Evolutionary conservation across 2,113 vertebrate genomes (phyloP), one percentile per base, ranked within the genome.

Genomic region (Eurypyga helias): DNA sequence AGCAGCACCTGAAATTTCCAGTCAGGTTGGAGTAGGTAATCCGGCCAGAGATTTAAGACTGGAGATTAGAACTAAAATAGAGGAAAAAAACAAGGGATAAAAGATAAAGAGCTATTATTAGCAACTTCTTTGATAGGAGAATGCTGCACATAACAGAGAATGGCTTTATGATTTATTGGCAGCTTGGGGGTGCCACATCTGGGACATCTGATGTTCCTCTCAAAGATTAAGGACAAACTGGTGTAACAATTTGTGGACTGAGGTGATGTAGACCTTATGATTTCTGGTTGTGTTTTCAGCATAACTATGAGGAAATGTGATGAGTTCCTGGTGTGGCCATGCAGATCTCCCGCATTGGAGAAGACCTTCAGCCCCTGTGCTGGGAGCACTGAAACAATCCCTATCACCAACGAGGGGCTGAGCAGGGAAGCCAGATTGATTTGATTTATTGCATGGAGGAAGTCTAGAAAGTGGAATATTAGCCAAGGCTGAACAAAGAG

Each of bases 391-490:
- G 31, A 21, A 78, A 20, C 31, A 33, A 36, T 14, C 54, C 72
- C 67, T 33, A 2, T 1, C n/a, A 1, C 31, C 55, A 62, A 3
- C 2, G 0, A 71, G 43, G 38, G 17, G 43, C 52, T 60, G 86
- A 62, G 60, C 81, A 36, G 70, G 65, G 84, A 75, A 87, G 38
- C 11, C 95, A 91, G 65, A 60, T 5, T 79, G 82, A 62, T 61
- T 87, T 79, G 38, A 94, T 91, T 96, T 79, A 55, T 79, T 58
- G 57, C 84, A 60, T 4, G 17, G 60, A 94, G 77, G 61, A 87
- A 87, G 78, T 89, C 90, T 95, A 73, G 73, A 64, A 91, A 94
- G 87, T 57, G 87, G 89, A 91, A 95, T 89, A 91, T 91, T 87
- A 73, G 76, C 49, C 87, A 64, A 80, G 62, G 54, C 34, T 86